phyloP scores from a whole-genome alignment of 2,113 vertebrate genomes.

The Stegastes partitus region DNA sequence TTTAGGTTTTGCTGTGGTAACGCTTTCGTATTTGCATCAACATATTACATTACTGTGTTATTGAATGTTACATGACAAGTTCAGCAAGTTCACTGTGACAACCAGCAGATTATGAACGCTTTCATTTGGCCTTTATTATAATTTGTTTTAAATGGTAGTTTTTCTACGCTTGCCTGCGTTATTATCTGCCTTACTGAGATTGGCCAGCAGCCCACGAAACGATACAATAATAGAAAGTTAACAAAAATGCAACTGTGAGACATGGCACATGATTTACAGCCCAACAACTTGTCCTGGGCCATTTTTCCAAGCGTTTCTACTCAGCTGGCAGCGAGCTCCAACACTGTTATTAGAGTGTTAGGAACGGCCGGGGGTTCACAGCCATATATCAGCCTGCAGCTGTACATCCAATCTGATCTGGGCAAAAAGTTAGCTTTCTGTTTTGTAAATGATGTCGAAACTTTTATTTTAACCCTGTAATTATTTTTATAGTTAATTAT shows the following conservation, averaged over 20 bases:
- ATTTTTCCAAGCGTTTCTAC: conserved; percentile 76
- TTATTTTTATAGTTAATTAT: conserved; percentile 82
- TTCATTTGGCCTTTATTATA: background rate
- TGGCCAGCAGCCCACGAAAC: conserved; percentile 58
- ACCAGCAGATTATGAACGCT: background rate
- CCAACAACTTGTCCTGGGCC: conserved; percentile 61
- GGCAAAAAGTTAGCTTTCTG: conserved; percentile 60
- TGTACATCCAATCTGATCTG: conserved; percentile 71
- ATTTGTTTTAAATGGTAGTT: background rate
- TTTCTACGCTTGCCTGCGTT: conserved; percentile 18
- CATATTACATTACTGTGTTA: background rate
- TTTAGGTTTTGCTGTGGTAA: no score
- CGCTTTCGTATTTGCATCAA: no score
- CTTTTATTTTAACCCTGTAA: conserved; percentile 79
- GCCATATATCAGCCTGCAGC: conserved; percentile 83
- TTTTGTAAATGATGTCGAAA: conserved; percentile 78
- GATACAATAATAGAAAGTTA: conserved; percentile 59
- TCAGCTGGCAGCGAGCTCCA: conserved; percentile 72
- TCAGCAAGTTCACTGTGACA: conserved; percentile 32
- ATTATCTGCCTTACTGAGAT: conserved; percentile 20
- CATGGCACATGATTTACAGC: conserved; percentile 73
- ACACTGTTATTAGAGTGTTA: conserved; percentile 83
- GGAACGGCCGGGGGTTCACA: conserved; percentile 73
- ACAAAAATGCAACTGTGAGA: conserved; percentile 58
- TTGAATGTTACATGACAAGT: background rate